Conservation (phyloP, 2,797 vertebrate species). For the Pelochelys cantorii region DNA sequence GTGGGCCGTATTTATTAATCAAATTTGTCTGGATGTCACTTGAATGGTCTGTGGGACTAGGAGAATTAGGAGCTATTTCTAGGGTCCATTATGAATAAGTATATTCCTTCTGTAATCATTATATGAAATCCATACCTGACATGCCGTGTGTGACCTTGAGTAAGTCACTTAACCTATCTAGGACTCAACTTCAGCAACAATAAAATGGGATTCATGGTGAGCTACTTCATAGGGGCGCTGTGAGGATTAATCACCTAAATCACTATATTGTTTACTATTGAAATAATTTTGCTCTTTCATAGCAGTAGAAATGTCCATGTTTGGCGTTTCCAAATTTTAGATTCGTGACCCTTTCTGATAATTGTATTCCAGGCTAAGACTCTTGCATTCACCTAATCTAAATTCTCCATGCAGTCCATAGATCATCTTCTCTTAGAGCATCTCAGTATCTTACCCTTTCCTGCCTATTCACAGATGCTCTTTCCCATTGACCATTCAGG, state of each 20-base stretch:
- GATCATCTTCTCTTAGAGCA: neutral
- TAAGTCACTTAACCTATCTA: neutral
- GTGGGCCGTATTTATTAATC: neutral
- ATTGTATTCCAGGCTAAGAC: neutral
- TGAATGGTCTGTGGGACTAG: neutral
- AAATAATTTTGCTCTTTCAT: conserved; percentile 56
- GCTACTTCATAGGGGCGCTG: neutral
- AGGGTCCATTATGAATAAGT: conserved; percentile 13
- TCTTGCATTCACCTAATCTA: conserved; percentile 3
- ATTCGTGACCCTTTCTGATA: neutral
- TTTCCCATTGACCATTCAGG: neutral
- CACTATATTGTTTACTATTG: neutral
- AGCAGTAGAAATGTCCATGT: neutral
- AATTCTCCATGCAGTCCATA: neutral
- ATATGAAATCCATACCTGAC: neutral
- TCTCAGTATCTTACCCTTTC: neutral
- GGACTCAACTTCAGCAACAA: conserved; percentile 21
- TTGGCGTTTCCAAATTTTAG: conserved; percentile 6
- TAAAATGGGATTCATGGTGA: neutral
- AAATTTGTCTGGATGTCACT: neutral
- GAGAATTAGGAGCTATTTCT: conserved; percentile 12
- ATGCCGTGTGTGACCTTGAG: neutral
- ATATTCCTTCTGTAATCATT: neutral
- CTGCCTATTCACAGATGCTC: neutral
- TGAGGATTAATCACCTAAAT: conserved; percentile 6